phyloP scores from a whole-genome alignment of 2,888 invertebrate genomes.

The Lordiphosa andalusiaca region DNA sequence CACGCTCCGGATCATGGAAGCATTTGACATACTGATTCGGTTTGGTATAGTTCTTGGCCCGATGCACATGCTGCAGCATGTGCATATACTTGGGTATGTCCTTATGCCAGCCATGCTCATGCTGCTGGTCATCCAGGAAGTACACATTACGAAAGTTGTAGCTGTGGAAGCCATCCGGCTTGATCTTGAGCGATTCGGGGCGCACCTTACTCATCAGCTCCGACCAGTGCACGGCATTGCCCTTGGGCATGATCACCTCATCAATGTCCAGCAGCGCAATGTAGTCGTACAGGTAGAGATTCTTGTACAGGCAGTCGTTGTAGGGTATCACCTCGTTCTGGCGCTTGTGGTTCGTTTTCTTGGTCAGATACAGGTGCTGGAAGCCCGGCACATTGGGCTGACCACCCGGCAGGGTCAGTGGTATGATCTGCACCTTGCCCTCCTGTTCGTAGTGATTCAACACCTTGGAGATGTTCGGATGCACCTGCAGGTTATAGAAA shows the following conservation, averaged over 20 bases:
- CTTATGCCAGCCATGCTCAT: slow-evolving; percentile 89
- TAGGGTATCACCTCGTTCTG: slow-evolving; percentile 97
- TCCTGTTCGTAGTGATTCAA: slow-evolving; percentile 83
- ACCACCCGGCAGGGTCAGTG: slow-evolving; percentile 91
- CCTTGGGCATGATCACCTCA: slow-evolving; percentile 95
- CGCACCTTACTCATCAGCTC: slow-evolving; percentile 88
- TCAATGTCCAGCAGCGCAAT: slow-evolving; percentile 96
- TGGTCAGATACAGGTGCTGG: slow-evolving; percentile 93
- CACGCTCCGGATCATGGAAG: slow-evolving; percentile 94
- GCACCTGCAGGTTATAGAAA: slow-evolving; percentile 94
- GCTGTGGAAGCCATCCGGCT: slow-evolving; percentile 83
- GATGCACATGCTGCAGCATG: slow-evolving; percentile 95
- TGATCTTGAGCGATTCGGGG: slow-evolving; percentile 84
- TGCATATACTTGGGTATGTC: slow-evolving; percentile 93
- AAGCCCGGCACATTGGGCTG: slow-evolving; percentile 94
- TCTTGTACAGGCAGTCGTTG: slow-evolving; percentile 96
- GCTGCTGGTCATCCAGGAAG: slow-evolving; percentile 92
- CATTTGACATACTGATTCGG: slow-evolving; percentile 96
- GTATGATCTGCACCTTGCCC: slow-evolving; percentile 88
- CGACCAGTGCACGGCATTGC: slow-evolving; percentile 85
- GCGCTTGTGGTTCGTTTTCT: slow-evolving; percentile 95
- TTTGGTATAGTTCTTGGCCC: slow-evolving; percentile 94
- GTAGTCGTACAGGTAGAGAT: slow-evolving; percentile 93
- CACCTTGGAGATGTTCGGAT: slow-evolving; percentile 94
- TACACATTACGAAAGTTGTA: slow-evolving; percentile 96